phyloP scores from a whole-genome alignment of 2,888 invertebrate genomes.

The Epinotia bilunana region DNA sequence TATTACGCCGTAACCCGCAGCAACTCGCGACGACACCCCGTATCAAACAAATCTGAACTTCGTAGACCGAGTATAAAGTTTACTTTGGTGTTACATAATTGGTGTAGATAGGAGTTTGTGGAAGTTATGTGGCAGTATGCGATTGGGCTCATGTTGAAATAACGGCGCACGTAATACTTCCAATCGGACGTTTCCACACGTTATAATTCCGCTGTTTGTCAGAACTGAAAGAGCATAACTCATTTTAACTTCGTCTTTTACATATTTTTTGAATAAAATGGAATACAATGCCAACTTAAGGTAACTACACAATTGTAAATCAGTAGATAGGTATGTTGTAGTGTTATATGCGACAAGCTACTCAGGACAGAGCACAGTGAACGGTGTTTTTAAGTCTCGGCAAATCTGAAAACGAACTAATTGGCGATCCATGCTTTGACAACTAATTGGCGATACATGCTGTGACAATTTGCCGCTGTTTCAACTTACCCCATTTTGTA shows the following conservation, averaged over 20 bases:
- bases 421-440: too few species aligned
- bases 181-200: conserved; percentile 25
- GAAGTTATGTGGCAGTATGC: background rate
- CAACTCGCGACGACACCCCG: background rate
- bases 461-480: background rate
- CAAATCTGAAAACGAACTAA: too few species aligned
- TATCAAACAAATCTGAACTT: background rate
- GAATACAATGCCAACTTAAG: too few species aligned
- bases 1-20: background rate
- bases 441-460: too few species aligned
- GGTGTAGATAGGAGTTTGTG: background rate
- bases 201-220: conserved; percentile 11
- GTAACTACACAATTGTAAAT: too few species aligned
- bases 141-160: conserved; percentile 30
- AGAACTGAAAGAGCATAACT: background rate
- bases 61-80: background rate
- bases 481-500: background rate
- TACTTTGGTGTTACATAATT: background rate
- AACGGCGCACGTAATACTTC: conserved; percentile 28
- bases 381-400: too few species aligned
- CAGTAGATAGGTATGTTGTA: too few species aligned
- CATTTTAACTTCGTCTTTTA: background rate
- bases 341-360: too few species aligned
- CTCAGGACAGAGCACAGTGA: too few species aligned
- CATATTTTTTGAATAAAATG: background rate